A percentile compares a stretch with the other conserved stretches of the same genome.
phyloP scores from a whole-genome alignment of 1,140 invertebrate species.

The Drosophila quadrilineata region DNA sequence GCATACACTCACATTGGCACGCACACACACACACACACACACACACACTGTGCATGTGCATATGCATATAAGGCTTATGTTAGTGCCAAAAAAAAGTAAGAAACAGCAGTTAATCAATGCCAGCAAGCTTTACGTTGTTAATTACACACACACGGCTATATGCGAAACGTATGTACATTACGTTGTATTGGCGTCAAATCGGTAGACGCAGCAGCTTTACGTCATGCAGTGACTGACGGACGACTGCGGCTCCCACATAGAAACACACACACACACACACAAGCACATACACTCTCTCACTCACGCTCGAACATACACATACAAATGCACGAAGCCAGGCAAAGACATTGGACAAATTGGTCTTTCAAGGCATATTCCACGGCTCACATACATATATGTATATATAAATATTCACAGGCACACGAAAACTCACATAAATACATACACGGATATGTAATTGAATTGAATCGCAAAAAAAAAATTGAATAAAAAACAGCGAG shows the following conservation, averaged over 20 bases:
- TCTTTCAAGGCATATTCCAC: constrained; percentile 18
- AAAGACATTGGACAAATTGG: constrained; percentile 6
- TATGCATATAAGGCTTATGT: constrained; percentile 36
- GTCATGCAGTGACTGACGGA: constrained; percentile 56
- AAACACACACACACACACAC: constrained; percentile 34
- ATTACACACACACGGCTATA: constrained; percentile 41
- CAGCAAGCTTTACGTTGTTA: constrained; percentile 46
- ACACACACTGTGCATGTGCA: background rate
- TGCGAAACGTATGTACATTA: constrained; percentile 26
- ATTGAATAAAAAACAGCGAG: too few species aligned
- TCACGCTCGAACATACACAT: constrained; percentile 19
- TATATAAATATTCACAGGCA: constrained; percentile 9
- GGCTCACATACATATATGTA: constrained; percentile 9
- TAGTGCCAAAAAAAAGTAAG: constrained; percentile 41
- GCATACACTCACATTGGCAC: constrained; percentile 1
- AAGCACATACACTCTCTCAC: constrained; percentile 24
- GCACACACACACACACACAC: background rate
- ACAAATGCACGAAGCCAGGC: constrained; percentile 43
- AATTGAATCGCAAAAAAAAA: constrained; percentile 38
- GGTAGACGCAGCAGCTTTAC: constrained; percentile 60
- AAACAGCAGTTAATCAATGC: constrained; percentile 58
- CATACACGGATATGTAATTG: constrained; percentile 65
- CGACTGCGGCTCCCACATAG: constrained; percentile 58
- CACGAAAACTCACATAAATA: constrained; percentile 18
- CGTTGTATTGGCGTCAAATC: constrained; percentile 28